Evolutionary conservation across 2,113 vertebrate species (phyloP).

Genomic region (Cyanocitta stelleri): DNA sequence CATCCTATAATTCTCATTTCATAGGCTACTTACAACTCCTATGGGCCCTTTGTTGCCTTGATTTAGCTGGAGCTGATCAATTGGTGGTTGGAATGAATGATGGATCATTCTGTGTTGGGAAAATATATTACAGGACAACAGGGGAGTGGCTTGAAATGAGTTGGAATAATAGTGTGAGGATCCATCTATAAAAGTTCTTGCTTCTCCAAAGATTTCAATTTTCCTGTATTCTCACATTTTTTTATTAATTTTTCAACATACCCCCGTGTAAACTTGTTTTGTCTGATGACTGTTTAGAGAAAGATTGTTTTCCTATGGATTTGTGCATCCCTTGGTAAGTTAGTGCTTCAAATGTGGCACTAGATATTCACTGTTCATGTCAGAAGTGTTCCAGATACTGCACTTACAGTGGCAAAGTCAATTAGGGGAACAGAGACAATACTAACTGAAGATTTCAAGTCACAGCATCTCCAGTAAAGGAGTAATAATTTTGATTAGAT

Average conservation of each 20-base stretch:
- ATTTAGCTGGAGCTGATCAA: not conserved
- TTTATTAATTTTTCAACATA: not conserved
- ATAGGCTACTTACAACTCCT: not conserved
- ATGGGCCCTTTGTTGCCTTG: not conserved
- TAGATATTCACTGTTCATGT: not conserved
- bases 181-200: not conserved
- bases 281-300: not conserved
- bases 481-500: not conserved
- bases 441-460: not conserved
- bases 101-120: not conserved
- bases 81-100: not conserved
- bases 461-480: not conserved
- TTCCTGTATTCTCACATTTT: not conserved
- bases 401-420: not conserved
- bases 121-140: not conserved
- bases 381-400: not conserved
- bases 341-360: not conserved
- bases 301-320: not conserved
- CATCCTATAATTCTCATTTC: not conserved
- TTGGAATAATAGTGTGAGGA: not conserved
- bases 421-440: not conserved
- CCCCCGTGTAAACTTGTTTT: not conserved
- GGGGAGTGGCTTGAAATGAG: not conserved
- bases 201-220: not conserved
- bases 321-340: not conserved